Percentiles rank a stretch among this genome's conserved stretches.
Evolutionary conservation across 1,140 invertebrate genomes (phyloP).

Genomic region (Diachasma alloeum): DNA sequence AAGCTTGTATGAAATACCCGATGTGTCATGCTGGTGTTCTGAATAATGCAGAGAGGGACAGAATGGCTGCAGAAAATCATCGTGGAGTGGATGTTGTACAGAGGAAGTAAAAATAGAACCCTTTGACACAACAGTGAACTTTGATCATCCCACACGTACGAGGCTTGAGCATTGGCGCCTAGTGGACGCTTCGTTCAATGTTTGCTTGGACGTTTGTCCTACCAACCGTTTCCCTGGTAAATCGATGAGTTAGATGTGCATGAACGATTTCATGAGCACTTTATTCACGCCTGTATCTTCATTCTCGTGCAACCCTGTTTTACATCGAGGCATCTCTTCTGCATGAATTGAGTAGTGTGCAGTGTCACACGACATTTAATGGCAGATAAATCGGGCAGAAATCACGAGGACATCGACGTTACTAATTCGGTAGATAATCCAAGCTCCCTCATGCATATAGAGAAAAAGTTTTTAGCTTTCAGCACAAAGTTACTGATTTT

Average conservation of each 20-base stretch:
- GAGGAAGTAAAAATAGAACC: neutral
- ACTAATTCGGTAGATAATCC: no score
- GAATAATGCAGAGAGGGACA: neutral
- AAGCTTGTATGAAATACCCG: neutral
- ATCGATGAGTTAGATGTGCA: conserved; percentile 50
- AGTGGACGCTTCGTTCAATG: conserved; percentile 43
- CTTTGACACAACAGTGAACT: conserved; percentile 32
- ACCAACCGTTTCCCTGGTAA: conserved; percentile 48
- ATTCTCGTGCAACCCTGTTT: neutral
- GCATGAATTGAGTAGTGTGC: neutral
- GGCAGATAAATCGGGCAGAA: neutral
- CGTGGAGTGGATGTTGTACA: neutral
- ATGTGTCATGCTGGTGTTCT: conserved; percentile 2
- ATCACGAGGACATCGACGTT: no score
- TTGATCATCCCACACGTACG: conserved; percentile 35
- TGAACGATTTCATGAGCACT: conserved; percentile 23
- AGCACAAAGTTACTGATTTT: no score
- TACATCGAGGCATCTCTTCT: neutral
- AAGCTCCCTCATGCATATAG: neutral
- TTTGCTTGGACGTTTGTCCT: conserved; percentile 46
- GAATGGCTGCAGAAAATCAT: neutral
- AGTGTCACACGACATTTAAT: neutral
- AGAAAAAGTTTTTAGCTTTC: no score
- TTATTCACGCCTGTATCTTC: neutral
- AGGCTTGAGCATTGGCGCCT: neutral